Percentiles rank a stretch among this genome's conserved stretches.
These are phyloP conservation scores for Eupithecia pulchellata DNA, from an alignment of 2,888 invertebrate species.

Conservation along the genomic window DNA sequence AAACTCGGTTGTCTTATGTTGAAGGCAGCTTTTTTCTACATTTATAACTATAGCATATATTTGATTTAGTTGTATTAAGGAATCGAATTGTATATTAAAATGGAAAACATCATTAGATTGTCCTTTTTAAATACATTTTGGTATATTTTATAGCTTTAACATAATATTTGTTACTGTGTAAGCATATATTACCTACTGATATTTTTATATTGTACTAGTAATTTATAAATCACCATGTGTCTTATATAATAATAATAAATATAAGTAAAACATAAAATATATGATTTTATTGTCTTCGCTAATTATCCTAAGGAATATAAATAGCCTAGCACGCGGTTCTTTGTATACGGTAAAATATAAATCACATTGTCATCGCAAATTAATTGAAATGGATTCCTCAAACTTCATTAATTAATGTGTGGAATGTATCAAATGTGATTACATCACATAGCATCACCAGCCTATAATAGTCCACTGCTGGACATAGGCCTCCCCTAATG, in stretches of 20 bases:
- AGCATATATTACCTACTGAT: slow-evolving; percentile 24
- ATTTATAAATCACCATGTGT: neutral
- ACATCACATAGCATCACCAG: no score
- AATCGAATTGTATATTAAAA: neutral
- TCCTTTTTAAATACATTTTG: slow-evolving; percentile 15
- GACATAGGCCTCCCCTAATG: no score
- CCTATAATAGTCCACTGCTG: no score
- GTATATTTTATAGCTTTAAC: slow-evolving; percentile 27
- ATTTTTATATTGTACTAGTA: slow-evolving; percentile 18
- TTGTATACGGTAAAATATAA: no score
- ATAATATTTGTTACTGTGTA: slow-evolving; percentile 8
- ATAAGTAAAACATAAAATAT: neutral
- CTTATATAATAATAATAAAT: neutral
- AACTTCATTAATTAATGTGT: no score
- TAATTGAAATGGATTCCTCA: no score
- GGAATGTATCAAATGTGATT: no score
- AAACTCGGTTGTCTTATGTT: neutral
- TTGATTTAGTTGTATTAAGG: neutral
- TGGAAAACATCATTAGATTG: neutral
- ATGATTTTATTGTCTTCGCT: neutral
- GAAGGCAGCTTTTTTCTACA: slow-evolving; percentile 1
- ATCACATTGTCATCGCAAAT: no score
- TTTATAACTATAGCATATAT: neutral
- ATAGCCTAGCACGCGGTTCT: no score
- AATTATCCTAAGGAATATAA: neutral